A percentile compares a stretch with the other conserved stretches of the same genome.
phyloP scores from a whole-genome alignment of 2,797 vertebrate species.

The Pangasius mekongensis region DNA sequence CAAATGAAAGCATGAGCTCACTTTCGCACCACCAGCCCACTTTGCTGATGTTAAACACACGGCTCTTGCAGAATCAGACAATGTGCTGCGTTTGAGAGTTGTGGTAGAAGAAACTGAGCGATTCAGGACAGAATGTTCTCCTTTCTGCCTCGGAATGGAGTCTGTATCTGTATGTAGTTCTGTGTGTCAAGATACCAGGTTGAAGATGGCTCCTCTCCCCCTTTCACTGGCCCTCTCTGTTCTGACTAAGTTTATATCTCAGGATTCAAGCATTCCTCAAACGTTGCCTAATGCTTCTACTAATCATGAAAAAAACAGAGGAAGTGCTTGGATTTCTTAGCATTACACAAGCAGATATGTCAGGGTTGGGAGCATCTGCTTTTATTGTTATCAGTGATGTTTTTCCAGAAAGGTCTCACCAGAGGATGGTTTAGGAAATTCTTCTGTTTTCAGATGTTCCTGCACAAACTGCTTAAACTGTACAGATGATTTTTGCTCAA shows the following conservation, averaged over 20 bases:
- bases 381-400: slow-evolving; percentile 42
- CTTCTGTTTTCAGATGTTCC: background rate
- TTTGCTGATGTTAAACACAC: background rate
- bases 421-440: background rate
- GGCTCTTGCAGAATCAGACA: background rate
- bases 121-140: background rate
- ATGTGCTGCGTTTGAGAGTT: background rate
- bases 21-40: background rate
- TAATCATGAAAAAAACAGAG: slow-evolving; percentile 5
- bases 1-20: slow-evolving; percentile 16
- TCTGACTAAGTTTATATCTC: slow-evolving; percentile 58
- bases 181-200: background rate
- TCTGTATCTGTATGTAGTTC: background rate
- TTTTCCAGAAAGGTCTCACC: slow-evolving; percentile 32
- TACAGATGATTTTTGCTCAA: background rate
- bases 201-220: background rate
- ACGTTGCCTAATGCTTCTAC: slow-evolving; percentile 61
- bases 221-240: slow-evolving; percentile 53
- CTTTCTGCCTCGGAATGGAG: background rate
- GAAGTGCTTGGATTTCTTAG: slow-evolving; percentile 4
- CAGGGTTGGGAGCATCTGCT: slow-evolving; percentile 46
- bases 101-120: background rate
- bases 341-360: slow-evolving; percentile 28
- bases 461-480: background rate
- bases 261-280: slow-evolving; percentile 59